These are phyloP conservation scores for Trichoplusia ni DNA, from an alignment of 1,140 invertebrate genomes.

Conservation along the genomic window DNA sequence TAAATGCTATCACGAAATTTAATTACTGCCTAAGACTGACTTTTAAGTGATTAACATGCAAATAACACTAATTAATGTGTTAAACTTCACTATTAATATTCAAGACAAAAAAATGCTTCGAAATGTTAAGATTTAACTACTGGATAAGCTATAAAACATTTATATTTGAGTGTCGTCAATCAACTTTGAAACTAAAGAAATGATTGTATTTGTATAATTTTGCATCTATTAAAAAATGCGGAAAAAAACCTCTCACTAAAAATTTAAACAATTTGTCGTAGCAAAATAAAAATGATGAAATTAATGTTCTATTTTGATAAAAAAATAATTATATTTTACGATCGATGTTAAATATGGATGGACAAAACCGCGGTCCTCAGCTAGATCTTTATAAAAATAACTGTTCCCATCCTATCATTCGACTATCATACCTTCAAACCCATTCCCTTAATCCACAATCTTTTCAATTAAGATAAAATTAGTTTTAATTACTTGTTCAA, in stretches of 20 bases:
- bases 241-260: too few relatives aligned
- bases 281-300: too few relatives aligned
- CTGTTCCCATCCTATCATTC: background rate
- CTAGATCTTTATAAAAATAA: too few relatives aligned
- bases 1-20: conserved; percentile 4
- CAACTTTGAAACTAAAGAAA: conserved; percentile 12
- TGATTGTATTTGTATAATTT: conserved; percentile 19
- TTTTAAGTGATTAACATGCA: conserved; percentile 17
- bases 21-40: conserved; percentile 1
- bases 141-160: conserved; percentile 5
- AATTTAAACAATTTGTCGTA: too few relatives aligned
- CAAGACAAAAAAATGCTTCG: background rate
- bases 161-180: conserved; percentile 11
- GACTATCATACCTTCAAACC: background rate
- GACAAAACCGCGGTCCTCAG: too few relatives aligned
- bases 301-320: too few relatives aligned
- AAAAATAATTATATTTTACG: too few relatives aligned
- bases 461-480: background rate
- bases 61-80: conserved; percentile 19
- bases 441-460: background rate
- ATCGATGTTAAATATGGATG: too few relatives aligned
- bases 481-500: background rate
- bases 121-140: conserved; percentile 1
- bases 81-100: background rate
- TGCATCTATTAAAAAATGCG: too few relatives aligned